These are phyloP conservation scores for Eupithecia subfuscata DNA, from an alignment of 2,888 invertebrate genomes.

Conservation along the genomic window DNA sequence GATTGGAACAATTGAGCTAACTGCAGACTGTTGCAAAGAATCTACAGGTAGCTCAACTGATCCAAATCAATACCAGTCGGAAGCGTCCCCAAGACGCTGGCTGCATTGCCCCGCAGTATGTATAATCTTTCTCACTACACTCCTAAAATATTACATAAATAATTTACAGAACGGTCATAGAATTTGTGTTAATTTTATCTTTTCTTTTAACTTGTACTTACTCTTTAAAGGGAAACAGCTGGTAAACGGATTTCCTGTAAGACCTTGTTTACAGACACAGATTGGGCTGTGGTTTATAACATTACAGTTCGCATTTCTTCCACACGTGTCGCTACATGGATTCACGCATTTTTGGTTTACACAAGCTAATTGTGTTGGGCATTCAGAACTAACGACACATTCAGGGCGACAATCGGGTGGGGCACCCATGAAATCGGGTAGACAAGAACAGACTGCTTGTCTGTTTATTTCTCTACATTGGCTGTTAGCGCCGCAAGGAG, in stretches of 20 bases:
- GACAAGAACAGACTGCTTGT: conserved; percentile 89
- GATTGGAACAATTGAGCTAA: no score
- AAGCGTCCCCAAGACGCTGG: no score
- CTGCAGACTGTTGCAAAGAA: no score
- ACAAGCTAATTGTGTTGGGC: conserved; percentile 86
- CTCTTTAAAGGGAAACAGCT: conserved; percentile 86
- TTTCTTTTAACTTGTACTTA: conserved; percentile 46
- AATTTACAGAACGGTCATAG: background rate
- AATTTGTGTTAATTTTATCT: background rate
- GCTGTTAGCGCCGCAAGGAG: conserved; percentile 91
- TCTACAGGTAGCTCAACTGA: no score
- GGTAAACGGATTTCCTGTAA: conserved; percentile 91
- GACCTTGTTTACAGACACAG: conserved; percentile 88
- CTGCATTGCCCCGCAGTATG: no score
- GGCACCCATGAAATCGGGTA: conserved; percentile 85
- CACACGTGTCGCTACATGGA: conserved; percentile 86
- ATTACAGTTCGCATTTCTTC: conserved; percentile 85
- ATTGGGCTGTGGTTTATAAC: conserved; percentile 89
- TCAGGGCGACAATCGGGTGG: conserved; percentile 90
- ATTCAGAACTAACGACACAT: conserved; percentile 88
- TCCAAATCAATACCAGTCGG: no score
- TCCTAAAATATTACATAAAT: background rate
- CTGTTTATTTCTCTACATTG: conserved; percentile 89
- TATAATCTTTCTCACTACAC: background rate
- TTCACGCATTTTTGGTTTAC: conserved; percentile 88